Percentiles rank a stretch among this genome's conserved stretches.
Conservation (phyloP, 1,140 invertebrate species). For the Drosophila littoralis region DNA sequence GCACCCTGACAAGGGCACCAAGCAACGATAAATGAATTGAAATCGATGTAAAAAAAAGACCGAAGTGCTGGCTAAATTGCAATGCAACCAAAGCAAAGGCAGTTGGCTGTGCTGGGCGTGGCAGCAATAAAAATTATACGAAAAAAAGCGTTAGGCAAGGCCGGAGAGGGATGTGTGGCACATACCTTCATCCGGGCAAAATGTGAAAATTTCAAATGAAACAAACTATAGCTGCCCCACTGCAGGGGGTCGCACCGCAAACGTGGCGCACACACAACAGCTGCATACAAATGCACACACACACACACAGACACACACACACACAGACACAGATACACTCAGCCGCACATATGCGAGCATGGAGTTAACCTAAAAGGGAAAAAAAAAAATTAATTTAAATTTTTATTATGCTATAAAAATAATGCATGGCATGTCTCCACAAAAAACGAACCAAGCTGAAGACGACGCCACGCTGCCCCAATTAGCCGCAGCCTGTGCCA, state of each 20-base stretch:
- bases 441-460: slow-evolving; percentile 14
- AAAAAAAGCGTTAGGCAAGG: slow-evolving; percentile 6
- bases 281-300: slow-evolving; percentile 57
- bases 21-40: slow-evolving; percentile 44
- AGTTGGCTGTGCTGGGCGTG: slow-evolving; percentile 3
- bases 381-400: slow-evolving; percentile 76
- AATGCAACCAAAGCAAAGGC: slow-evolving; percentile 5
- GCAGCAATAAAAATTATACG: slow-evolving; percentile 41
- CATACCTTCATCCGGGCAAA: slow-evolving; percentile 1
- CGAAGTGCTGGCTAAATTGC: slow-evolving; percentile 19
- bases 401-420: slow-evolving; percentile 78
- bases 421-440: slow-evolving; percentile 67
- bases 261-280: slow-evolving; percentile 34
- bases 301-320: slow-evolving; percentile 14
- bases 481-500: slow-evolving; percentile 67
- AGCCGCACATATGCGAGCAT: slow-evolving; percentile 1
- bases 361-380: slow-evolving; percentile 18
- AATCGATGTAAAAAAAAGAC: slow-evolving; percentile 38
- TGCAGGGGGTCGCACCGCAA: slow-evolving; percentile 14
- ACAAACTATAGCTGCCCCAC: slow-evolving; percentile 39
- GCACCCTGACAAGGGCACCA: background rate
- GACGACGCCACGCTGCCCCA: slow-evolving; percentile 67
- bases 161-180: slow-evolving; percentile 15
- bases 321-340: slow-evolving; percentile 31
- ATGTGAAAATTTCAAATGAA: slow-evolving; percentile 41